Evolutionary conservation across 2,113 vertebrate genomes (phyloP).

Genomic region (Albula goreensis): DNA sequence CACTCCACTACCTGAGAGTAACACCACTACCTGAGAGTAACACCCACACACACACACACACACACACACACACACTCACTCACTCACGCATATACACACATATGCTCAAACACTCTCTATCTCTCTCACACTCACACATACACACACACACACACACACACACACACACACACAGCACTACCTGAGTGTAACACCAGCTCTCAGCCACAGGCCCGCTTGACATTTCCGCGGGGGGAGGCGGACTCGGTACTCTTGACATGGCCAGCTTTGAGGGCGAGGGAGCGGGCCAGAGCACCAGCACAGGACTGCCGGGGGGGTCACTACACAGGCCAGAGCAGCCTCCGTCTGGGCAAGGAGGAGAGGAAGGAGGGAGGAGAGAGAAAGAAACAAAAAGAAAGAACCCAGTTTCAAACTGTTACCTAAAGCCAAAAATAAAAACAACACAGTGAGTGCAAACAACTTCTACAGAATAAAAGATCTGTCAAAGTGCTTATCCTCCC

Average conservation of each 20-base stretch:
- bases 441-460: no score
- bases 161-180: slow-evolving; percentile 51
- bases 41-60: background rate
- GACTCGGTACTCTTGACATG: slow-evolving; percentile 92
- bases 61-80: background rate
- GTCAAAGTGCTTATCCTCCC: no score
- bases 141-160: background rate
- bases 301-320: background rate
- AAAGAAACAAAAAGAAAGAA: background rate
- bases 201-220: slow-evolving; percentile 94
- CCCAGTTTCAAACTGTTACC: no score
- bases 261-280: slow-evolving; percentile 56
- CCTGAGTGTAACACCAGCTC: slow-evolving; percentile 99
- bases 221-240: slow-evolving; percentile 93
- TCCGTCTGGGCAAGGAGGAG: background rate
- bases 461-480: no score
- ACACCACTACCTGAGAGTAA: no score
- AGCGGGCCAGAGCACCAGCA: slow-evolving; percentile 8
- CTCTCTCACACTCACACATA: background rate
- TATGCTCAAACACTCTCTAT: no score
- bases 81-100: background rate
- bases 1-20: background rate
- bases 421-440: no score
- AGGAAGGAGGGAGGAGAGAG: background rate
- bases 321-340: background rate